A percentile compares a stretch with the other conserved stretches of the same genome.
phyloP scores from a whole-genome alignment of 2,113 vertebrate genomes.

The Puntigrus tetrazona region DNA sequence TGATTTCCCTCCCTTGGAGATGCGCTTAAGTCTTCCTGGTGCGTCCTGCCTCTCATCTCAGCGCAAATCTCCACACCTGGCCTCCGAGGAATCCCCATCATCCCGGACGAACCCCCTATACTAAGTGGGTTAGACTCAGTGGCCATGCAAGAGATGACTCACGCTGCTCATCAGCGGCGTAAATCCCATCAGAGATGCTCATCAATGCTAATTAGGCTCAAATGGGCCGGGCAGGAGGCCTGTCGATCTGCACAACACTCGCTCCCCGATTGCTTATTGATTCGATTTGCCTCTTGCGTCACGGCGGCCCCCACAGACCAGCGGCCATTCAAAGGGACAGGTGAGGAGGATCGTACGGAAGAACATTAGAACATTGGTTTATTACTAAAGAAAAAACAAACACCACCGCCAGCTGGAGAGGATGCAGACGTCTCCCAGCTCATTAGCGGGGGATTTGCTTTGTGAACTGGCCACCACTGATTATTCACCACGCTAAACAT shows the following conservation, averaged over 20 bases:
- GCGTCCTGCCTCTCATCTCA: slow-evolving; percentile 17
- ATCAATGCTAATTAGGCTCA: slow-evolving; percentile 42
- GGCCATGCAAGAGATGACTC: slow-evolving; percentile 27
- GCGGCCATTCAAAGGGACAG: not conserved
- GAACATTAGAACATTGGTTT: slow-evolving; percentile 1
- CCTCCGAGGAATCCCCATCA: slow-evolving; percentile 6
- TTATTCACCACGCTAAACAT: not conserved
- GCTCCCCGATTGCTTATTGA: slow-evolving; percentile 40
- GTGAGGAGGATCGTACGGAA: not conserved
- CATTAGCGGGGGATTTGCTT: not conserved
- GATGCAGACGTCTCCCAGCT: not conserved
- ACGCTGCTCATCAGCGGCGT: slow-evolving; percentile 10
- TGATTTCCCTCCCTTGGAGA: slow-evolving; percentile 11
- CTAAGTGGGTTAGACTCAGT: slow-evolving; percentile 5
- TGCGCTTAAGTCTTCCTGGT: not conserved
- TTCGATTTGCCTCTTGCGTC: slow-evolving; percentile 47
- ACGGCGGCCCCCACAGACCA: slow-evolving; percentile 17
- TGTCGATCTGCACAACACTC: slow-evolving; percentile 35
- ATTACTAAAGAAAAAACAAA: not conserved
- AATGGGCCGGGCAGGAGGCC: slow-evolving; percentile 39
- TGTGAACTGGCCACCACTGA: not conserved
- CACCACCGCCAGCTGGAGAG: not conserved
- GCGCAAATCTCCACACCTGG: slow-evolving; percentile 4
- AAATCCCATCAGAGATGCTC: slow-evolving; percentile 42
- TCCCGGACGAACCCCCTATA: not conserved